A percentile compares a stretch with the other conserved stretches of the same genome.
These are phyloP conservation scores for Sigmodon hispidus DNA, from an alignment of 2,113 vertebrate species.

Conservation along the genomic window DNA sequence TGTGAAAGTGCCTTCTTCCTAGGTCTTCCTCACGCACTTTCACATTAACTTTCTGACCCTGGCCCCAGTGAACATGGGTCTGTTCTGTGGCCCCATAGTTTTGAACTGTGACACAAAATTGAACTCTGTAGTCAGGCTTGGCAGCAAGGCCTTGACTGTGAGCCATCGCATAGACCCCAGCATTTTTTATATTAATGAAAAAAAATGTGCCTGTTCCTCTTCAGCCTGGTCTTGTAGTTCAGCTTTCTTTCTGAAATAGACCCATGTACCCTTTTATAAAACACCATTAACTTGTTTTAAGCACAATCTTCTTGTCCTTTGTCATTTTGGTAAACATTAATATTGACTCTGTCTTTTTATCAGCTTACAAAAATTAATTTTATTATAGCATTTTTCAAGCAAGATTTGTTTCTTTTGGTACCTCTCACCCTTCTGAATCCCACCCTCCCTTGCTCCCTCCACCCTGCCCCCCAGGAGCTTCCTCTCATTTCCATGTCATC, in stretches of 20 bases:
- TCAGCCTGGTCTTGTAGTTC: neutral
- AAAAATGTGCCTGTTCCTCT: neutral
- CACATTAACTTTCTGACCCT: neutral
- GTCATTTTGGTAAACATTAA: neutral
- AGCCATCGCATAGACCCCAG: neutral
- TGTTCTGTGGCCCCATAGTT: neutral
- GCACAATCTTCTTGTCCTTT: neutral
- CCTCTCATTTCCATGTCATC: fast-evolving
- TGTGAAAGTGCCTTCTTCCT: neutral
- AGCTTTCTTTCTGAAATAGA: neutral
- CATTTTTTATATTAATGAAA: neutral
- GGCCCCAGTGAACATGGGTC: neutral
- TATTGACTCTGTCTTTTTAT: neutral
- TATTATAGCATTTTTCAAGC: neutral
- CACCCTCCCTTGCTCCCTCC: neutral
- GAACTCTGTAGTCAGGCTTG: neutral
- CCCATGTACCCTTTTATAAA: too few relatives aligned
- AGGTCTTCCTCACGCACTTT: neutral
- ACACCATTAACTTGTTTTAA: neutral
- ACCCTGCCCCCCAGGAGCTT: neutral
- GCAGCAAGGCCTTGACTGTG: neutral
- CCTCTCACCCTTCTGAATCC: neutral
- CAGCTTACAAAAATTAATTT: neutral
- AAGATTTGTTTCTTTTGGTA: neutral
- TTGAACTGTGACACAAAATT: neutral